These are phyloP conservation scores for Zaprionus ornatus DNA, from an alignment of 1,140 invertebrate species.

Conservation along the genomic window DNA sequence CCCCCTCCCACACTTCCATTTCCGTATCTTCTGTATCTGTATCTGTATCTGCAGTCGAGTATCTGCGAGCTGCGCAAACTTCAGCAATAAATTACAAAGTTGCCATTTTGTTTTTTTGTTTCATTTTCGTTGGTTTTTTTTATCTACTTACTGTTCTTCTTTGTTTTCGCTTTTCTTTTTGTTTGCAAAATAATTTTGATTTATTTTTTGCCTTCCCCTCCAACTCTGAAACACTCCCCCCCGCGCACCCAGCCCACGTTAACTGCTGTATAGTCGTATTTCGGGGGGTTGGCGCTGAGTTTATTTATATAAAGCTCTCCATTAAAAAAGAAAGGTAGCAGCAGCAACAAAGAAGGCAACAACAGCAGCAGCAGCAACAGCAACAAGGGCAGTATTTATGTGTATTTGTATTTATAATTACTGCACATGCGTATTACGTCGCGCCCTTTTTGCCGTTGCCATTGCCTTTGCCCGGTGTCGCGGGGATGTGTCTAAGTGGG, in stretches of 20 bases:
- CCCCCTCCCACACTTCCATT: not conserved
- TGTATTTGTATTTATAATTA: constrained; percentile 83
- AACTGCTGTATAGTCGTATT: constrained; percentile 19
- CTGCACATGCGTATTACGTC: constrained; percentile 77
- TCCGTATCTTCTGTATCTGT: constrained; percentile 23
- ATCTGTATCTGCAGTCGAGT: constrained; percentile 39
- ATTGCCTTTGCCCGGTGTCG: not conserved
- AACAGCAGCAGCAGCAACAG: constrained; percentile 9
- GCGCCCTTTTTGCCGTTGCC: constrained; percentile 31
- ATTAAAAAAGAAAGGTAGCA: constrained; percentile 71
- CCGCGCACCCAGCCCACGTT: not conserved
- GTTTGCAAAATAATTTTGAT: constrained; percentile 82
- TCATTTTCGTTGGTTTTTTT: constrained; percentile 11
- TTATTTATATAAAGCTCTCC: constrained; percentile 82
- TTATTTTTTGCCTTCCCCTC: constrained; percentile 60
- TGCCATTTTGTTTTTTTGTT: constrained; percentile 78
- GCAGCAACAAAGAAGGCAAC: constrained; percentile 38
- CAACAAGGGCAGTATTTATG: constrained; percentile 64
- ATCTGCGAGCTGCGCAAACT: constrained; percentile 65
- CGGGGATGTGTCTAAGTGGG: not conserved
- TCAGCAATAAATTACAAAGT: constrained; percentile 82
- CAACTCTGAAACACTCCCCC: not conserved
- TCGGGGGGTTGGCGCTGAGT: constrained; percentile 62
- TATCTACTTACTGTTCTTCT: constrained; percentile 5
- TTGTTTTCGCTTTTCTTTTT: constrained; percentile 55